phyloP scores from a whole-genome alignment of 2,113 vertebrate genomes.

The Pseudonaja textilis region DNA sequence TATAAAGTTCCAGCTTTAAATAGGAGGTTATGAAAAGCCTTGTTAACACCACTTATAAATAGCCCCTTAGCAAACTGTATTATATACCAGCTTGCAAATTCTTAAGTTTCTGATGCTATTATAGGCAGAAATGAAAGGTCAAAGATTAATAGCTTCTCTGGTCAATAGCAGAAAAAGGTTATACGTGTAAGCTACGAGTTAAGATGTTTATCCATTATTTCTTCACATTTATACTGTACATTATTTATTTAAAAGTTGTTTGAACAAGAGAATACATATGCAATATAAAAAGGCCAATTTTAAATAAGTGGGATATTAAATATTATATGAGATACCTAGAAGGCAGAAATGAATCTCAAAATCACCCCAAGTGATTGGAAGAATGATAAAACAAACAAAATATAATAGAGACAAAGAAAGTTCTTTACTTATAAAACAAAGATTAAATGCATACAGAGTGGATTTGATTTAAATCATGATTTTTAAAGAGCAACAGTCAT shows the following conservation, averaged over 20 bases:
- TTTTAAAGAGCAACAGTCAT: too few relatives aligned
- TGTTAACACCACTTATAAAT: slow-evolving; percentile 32
- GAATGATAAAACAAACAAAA: background rate
- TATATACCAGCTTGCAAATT: slow-evolving; percentile 28
- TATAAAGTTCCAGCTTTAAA: slow-evolving; percentile 24
- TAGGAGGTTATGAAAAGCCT: slow-evolving; percentile 12
- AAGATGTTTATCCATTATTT: background rate
- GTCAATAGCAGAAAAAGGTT: background rate
- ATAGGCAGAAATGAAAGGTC: slow-evolving; percentile 25
- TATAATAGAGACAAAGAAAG: background rate
- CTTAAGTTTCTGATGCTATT: slow-evolving; percentile 26
- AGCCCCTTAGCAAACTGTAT: slow-evolving; percentile 18
- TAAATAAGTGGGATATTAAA: background rate
- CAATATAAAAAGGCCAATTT: background rate
- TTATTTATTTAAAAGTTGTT: background rate
- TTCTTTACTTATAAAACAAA: background rate
- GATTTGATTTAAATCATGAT: too few relatives aligned
- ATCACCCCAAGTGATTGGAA: background rate
- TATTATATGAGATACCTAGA: background rate
- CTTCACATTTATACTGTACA: background rate
- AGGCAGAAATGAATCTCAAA: background rate
- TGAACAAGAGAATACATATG: background rate
- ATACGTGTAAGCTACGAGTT: background rate
- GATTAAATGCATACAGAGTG: background rate
- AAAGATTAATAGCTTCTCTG: slow-evolving; percentile 14